Conservation (phyloP, 1,140 invertebrate genomes). For the Agraylea sexmaculata region DNA sequence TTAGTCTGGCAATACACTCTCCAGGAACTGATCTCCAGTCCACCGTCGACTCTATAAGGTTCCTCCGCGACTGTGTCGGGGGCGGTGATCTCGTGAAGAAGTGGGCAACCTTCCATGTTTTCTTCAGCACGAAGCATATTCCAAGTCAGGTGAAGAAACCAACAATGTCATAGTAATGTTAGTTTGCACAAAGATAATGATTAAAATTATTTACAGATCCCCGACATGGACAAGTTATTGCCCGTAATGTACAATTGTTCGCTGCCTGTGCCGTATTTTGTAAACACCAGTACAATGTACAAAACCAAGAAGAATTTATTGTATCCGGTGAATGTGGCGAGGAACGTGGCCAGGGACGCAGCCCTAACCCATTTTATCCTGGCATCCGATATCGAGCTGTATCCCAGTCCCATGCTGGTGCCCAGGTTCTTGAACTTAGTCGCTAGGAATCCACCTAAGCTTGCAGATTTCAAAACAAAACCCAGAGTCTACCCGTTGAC, state of each 20-base stretch:
- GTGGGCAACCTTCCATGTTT: slow-evolving; percentile 73
- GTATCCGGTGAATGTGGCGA: slow-evolving; percentile 79
- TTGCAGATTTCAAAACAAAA: slow-evolving; percentile 45
- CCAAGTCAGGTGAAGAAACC: slow-evolving; percentile 49
- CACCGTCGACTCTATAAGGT: slow-evolving; percentile 53
- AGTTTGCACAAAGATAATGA: no score
- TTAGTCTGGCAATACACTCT: slow-evolving; percentile 63
- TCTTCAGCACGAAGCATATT: slow-evolving; percentile 73
- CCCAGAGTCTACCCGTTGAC: slow-evolving; percentile 71
- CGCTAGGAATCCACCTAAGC: slow-evolving; percentile 51
- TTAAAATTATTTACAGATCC: slow-evolving; percentile 43
- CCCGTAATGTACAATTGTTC: slow-evolving; percentile 57
- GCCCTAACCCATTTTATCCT: slow-evolving; percentile 74
- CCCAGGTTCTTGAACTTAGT: slow-evolving; percentile 73
- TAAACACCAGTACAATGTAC: slow-evolving; percentile 52
- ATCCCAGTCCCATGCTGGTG: slow-evolving; percentile 69
- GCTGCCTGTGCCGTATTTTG: slow-evolving; percentile 53
- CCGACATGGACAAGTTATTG: slow-evolving; percentile 47
- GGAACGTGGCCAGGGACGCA: slow-evolving; percentile 72
- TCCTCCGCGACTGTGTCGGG: slow-evolving; percentile 51
- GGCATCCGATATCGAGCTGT: slow-evolving; percentile 79
- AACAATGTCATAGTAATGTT: slow-evolving; percentile 4
- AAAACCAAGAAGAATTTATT: slow-evolving; percentile 67
- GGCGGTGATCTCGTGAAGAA: slow-evolving; percentile 53
- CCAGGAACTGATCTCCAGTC: slow-evolving; percentile 57